Evolutionary conservation across 2,888 invertebrate genomes (phyloP), one percentile per base, ranked within the genome.

Genomic region (Halocaridina rubra): DNA sequence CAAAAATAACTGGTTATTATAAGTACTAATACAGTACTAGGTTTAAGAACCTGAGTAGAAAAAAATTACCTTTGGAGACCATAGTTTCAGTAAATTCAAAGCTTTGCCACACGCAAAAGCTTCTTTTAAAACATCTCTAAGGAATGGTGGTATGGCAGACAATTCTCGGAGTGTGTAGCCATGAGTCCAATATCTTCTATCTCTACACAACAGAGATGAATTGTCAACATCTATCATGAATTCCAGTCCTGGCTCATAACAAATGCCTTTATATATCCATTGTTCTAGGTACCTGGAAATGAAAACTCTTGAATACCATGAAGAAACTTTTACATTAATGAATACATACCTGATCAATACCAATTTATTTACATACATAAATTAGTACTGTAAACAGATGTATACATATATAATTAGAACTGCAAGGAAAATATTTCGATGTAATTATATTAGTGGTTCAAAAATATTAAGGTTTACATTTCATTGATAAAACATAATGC

Each of bases 251-350:
- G 86, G 82, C 30, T 82, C 82, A 13, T 27, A 61, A 46, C 81
- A 82, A 39, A 75, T 69, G 7, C 82, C 86, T 29, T 82, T 75
- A 74, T 82, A 86, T 33, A 86, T 75, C 86, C 86, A 86, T 7
- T 79, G 77, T 53, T 86, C 86, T 24, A 86, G 30, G 39, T 82
- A 86, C 27, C 86, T 86, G 75, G 57, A 27, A 7, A 29, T 3
- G 57, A 75, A 75, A 75, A 33, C 19, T 2, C 61, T 59, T n/a
- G 5, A 59, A n/a, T 59, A 59, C 33, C 33, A 71, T 71, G n/a
- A 46, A 33, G 10, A n/a, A 0, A 13, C 13, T 33, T 10, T 61
- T 61, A n/a, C 19, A 8, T 22, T 61, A n/a, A n/a, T n/a, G n/a
- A n/a, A n/a, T n/a, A n/a, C n/a, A n/a, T n/a, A n/a, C n/a, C n/a